phyloP scores from a whole-genome alignment of 2,888 invertebrate genomes.

The Dorcus parallelipipedus region DNA sequence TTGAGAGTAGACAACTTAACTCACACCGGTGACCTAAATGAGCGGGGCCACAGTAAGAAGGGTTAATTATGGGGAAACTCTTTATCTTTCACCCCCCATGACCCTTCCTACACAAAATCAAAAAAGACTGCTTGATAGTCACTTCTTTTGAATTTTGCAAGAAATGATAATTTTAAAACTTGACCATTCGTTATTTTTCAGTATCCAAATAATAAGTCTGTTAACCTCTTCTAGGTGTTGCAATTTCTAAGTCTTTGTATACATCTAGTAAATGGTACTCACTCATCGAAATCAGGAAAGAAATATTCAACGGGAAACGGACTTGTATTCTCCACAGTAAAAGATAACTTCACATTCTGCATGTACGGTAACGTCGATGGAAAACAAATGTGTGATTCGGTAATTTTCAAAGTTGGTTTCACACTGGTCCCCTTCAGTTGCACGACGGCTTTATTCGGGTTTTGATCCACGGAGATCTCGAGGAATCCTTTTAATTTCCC shows the following conservation, averaged over 20 bases:
- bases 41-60: too few species aligned
- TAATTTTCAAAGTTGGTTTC: slow-evolving; percentile 54
- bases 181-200: too few species aligned
- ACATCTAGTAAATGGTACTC: slow-evolving; percentile 30
- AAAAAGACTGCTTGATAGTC: too few species aligned
- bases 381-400: slow-evolving; percentile 55
- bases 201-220: too few species aligned
- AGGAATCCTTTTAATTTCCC: slow-evolving; percentile 43
- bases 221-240: too few species aligned
- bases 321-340: slow-evolving; percentile 62
- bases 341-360: slow-evolving; percentile 54
- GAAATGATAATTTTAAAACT: too few species aligned
- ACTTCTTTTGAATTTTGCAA: too few species aligned
- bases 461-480: slow-evolving; percentile 51
- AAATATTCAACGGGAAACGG: slow-evolving; percentile 66
- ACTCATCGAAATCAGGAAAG: slow-evolving; percentile 66
- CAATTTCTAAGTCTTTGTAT: not conserved
- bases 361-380: slow-evolving; percentile 63
- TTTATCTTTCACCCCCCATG: too few species aligned
- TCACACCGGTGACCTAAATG: too few species aligned
- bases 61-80: too few species aligned
- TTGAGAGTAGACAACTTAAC: too few species aligned
- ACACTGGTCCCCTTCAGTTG: slow-evolving; percentile 55
- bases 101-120: too few species aligned
- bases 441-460: slow-evolving; percentile 51